Evolutionary conservation across 2,113 vertebrate species (phyloP).

Genomic region (Siphamia tubifer): DNA sequence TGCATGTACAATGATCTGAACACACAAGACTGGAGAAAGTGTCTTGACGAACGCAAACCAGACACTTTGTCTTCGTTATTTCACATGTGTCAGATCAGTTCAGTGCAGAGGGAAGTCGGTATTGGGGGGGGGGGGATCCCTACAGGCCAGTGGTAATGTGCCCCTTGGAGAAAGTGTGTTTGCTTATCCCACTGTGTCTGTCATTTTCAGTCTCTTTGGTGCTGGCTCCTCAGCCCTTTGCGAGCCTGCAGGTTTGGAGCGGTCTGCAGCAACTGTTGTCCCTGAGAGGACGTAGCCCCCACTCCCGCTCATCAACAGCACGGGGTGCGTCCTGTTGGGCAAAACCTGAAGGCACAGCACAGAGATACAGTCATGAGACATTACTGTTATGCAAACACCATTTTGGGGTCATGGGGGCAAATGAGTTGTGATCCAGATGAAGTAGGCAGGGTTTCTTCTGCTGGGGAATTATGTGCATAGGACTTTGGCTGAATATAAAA

Average conservation of each 20-base stretch:
- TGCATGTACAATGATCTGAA: constrained; percentile 32
- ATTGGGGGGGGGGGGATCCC: not conserved
- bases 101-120: not conserved
- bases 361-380: constrained; percentile 30
- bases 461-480: too few relatives aligned
- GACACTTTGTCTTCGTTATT: constrained; percentile 15
- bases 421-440: not conserved
- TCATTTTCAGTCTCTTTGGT: constrained; percentile 86
- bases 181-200: constrained; percentile 74
- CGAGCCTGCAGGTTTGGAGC: constrained; percentile 52
- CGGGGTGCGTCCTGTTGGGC: constrained; percentile 93
- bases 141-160: not conserved
- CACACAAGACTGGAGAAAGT: not conserved
- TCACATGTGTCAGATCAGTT: constrained; percentile 40
- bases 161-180: constrained; percentile 1
- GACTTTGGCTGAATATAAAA: too few relatives aligned
- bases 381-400: constrained; percentile 5
- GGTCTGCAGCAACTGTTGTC: constrained; percentile 83
- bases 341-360: constrained; percentile 81
- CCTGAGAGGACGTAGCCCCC: constrained; percentile 94
- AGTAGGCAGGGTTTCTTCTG: too few relatives aligned
- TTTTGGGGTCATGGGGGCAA: not conserved
- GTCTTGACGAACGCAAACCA: constrained; percentile 35
- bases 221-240: constrained; percentile 81
- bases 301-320: constrained; percentile 92